Evolutionary conservation across 2,888 invertebrate genomes (phyloP).

Genomic region (Drosophila pseudotakahashii): DNA sequence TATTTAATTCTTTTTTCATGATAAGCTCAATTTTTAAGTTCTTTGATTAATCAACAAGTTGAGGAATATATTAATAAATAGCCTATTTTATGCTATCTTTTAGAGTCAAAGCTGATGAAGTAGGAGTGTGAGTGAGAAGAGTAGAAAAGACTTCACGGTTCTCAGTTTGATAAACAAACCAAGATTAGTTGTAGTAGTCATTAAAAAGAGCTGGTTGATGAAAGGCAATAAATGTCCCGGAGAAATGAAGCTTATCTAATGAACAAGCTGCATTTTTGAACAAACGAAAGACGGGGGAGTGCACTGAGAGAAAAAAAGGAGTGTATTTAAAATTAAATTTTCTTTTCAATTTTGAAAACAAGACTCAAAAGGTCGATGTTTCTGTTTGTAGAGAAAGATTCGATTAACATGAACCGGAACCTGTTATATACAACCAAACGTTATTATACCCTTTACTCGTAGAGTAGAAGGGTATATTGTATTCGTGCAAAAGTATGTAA

Average conservation of each 20-base stretch:
- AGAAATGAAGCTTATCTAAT: constrained; percentile 74
- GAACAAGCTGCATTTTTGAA: constrained; percentile 44
- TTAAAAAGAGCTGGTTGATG: constrained; percentile 53
- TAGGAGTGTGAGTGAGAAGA: not conserved
- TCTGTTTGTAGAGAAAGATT: too few relatives aligned
- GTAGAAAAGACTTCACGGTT: constrained; percentile 12
- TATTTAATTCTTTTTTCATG: not conserved
- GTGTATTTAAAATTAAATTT: not conserved
- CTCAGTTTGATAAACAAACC: constrained; percentile 60
- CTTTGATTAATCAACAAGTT: not conserved
- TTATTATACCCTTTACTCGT: too few relatives aligned
- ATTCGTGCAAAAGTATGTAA: too few relatives aligned
- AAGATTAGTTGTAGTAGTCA: constrained; percentile 56
- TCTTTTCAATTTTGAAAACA: too few relatives aligned
- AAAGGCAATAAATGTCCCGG: constrained; percentile 64
- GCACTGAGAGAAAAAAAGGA: not conserved
- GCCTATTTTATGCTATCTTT: not conserved
- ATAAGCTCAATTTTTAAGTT: too few relatives aligned
- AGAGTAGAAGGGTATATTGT: too few relatives aligned
- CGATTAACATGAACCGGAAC: too few relatives aligned
- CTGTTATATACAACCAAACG: too few relatives aligned
- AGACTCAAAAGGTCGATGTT: too few relatives aligned
- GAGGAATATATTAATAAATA: not conserved
- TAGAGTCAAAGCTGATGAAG: not conserved
- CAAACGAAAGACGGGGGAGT: not conserved